phyloP scores from a whole-genome alignment of 2,888 invertebrate species.

The Hypomecis punctinalis region DNA sequence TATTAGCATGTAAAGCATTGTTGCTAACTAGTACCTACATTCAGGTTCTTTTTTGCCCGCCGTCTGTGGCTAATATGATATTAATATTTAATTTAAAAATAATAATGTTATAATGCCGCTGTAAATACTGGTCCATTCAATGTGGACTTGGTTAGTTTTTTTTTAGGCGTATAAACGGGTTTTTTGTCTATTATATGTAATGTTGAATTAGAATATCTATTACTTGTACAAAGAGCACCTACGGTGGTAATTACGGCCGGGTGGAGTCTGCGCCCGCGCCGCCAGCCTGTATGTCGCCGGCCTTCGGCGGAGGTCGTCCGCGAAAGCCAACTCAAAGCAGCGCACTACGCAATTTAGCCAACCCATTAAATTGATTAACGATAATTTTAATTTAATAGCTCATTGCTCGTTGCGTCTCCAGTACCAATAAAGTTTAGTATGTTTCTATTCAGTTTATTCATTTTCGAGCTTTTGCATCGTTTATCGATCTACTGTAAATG shows the following conservation, averaged over 20 bases:
- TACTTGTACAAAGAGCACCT: constrained; percentile 31
- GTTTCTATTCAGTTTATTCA: constrained; percentile 15
- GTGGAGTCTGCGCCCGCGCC: constrained; percentile 36
- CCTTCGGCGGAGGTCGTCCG: constrained; percentile 73
- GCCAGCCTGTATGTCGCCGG: constrained; percentile 74
- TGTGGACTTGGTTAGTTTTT: constrained; percentile 26
- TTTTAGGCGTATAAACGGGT: constrained; percentile 27
- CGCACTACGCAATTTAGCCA: constrained; percentile 50
- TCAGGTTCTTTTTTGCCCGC: constrained; percentile 20
- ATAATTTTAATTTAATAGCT: constrained; percentile 56
- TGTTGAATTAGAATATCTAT: constrained; percentile 33
- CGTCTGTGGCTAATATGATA: constrained; percentile 29
- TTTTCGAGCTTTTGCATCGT: constrained; percentile 22
- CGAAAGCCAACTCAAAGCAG: constrained; percentile 52
- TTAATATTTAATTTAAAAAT: constrained; percentile 36
- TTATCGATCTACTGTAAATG: constrained; percentile 14
- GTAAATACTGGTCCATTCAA: constrained; percentile 28
- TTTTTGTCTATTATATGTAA: constrained; percentile 16
- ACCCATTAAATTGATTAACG: constrained; percentile 60
- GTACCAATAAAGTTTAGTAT: constrained; percentile 17
- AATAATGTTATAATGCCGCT: constrained; percentile 29
- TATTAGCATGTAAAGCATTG: constrained; percentile 24
- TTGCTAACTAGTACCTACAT: constrained; percentile 27
- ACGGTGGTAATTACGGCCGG: constrained; percentile 32
- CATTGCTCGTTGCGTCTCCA: constrained; percentile 46